Evolutionary conservation across 2,113 vertebrate genomes (phyloP), one percentile per base, ranked within the genome.

Genomic region (Xiphorhynchus elegans): DNA sequence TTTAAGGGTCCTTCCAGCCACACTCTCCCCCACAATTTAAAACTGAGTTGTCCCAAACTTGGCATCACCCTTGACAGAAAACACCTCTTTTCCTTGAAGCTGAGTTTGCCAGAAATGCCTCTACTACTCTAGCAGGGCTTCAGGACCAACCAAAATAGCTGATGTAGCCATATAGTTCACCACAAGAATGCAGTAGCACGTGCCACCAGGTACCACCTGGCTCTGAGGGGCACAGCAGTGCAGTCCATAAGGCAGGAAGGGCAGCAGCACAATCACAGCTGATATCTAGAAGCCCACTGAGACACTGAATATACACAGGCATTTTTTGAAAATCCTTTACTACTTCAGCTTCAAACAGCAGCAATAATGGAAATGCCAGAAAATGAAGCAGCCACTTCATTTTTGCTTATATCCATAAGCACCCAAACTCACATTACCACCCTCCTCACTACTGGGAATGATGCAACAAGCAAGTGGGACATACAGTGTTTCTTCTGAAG

Each of bases 1-100:
- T 85, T 82, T 82, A 91, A 84, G 58, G 40, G 74, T 67, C 55
- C 80, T 89, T 92, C 78, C 80, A 87, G 63, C 18, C 13, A 79
- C 67, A 82, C 31, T 33, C 66, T 68, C 31, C 56, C 39, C n/a
- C 28, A 68, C 44, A 64, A 55, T 26, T 87, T 47, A 44, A 84
- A 95, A 78, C 25, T 14, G 17, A 77, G 29, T 11, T 44, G 23
- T 42, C 52, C 47, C 37, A 59, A 78, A 67, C 28, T 66, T 82
- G 66, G 76, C 17, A 88, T 31, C 50, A 70, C 9, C 25, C 29
- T 40, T 19, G 23, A 28, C 13, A 70, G 64, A 90, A 67, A 81
- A 73, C 23, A 52, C 24, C 4, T 18, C 37, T 55, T 55, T 55
- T 75, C n/a, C 53, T 28, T 39, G 37, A 66, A 56, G 42, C 7